Conservation (phyloP, 2,797 vertebrate genomes). For the Hyperoplus immaculatus region DNA sequence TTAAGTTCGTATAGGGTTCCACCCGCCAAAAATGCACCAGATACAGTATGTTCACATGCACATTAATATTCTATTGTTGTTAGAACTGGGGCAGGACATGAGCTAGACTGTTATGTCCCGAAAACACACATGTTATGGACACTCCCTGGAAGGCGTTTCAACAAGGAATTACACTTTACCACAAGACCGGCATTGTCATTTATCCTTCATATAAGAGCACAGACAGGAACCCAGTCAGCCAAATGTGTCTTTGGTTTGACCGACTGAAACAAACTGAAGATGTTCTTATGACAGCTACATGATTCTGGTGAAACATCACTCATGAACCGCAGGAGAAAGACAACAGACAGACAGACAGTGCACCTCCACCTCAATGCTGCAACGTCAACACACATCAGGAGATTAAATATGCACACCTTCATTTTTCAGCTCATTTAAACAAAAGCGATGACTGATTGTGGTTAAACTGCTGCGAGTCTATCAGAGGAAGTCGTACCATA, state of each 20-base stretch:
- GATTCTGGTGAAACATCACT: constrained; percentile 19
- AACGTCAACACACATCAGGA: constrained; percentile 36
- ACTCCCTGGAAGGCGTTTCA: constrained; percentile 33
- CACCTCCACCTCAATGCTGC: constrained; percentile 47
- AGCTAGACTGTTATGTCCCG: constrained; percentile 32
- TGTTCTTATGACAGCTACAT: constrained; percentile 39
- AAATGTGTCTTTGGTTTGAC: constrained; percentile 77
- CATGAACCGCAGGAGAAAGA: constrained; percentile 1
- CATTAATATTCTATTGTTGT: not conserved
- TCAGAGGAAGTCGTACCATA: constrained; percentile 10
- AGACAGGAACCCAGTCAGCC: constrained; percentile 43
- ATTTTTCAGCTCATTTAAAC: constrained; percentile 31
- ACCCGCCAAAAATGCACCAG: not conserved
- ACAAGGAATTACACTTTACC: constrained; percentile 44
- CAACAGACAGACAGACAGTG: constrained; percentile 22
- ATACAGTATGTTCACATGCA: constrained; percentile 21
- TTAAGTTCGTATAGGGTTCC: not conserved
- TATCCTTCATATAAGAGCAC: constrained; percentile 36
- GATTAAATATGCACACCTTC: constrained; percentile 48
- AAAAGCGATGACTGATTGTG: constrained; percentile 38
- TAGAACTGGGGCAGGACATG: constrained; percentile 12
- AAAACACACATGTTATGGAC: constrained; percentile 37
- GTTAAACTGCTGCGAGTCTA: constrained; percentile 9
- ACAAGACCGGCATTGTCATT: constrained; percentile 40
- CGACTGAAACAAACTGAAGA: constrained; percentile 45